Base-by-base conservation (phyloP, 2,888 invertebrate species). In the Diadromus collaris region DNA sequence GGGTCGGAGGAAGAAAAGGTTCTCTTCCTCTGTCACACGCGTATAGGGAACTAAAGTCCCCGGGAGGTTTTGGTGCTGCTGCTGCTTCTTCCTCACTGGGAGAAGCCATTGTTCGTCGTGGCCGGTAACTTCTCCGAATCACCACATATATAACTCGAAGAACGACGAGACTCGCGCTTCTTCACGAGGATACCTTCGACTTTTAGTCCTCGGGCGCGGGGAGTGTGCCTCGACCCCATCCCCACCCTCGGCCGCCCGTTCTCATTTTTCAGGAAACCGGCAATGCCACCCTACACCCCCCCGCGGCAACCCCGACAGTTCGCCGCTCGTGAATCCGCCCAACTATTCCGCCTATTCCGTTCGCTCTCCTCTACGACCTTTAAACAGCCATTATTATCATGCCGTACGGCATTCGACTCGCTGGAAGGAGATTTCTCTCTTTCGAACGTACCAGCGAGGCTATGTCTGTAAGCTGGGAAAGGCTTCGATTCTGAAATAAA, bases 111-210 rank as follows among this genome's bases (percentile, higher is more conserved):
- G 89, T 89, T 89, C 88, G 86, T 81, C 84, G 84, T 84, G 86
- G 85, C 84, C 86, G 82, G 85, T 83, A 88, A 88, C 86, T 89
- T 88, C 81, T 80, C 83, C 82, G 85, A 88, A 87, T 89, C 89
- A 86, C 88, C 89, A 89, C 88, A 89, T 90, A 89, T 85, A 90
- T 89, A 88, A 89, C 83, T 75, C 70, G 82, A 65, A 63, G 73
- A 82, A 83, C 81, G 85, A 83, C 78, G 85, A 84, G 82, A 83
- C 68, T 84, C 83, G 81, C 79, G 78, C 79, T 74, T 78, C 78
- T 77, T 74, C 61, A n/a, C 32, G 54, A 44, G 54, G 61, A 65
- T 70, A 74, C 80, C 69, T 78, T 85, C 82, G 86, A 85, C 85
- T 87, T 86, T 82, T 63, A 54, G 70, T 69, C 56, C 48, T 34